Conservation (phyloP, 2,113 vertebrate species). For the Esox niger region DNA sequence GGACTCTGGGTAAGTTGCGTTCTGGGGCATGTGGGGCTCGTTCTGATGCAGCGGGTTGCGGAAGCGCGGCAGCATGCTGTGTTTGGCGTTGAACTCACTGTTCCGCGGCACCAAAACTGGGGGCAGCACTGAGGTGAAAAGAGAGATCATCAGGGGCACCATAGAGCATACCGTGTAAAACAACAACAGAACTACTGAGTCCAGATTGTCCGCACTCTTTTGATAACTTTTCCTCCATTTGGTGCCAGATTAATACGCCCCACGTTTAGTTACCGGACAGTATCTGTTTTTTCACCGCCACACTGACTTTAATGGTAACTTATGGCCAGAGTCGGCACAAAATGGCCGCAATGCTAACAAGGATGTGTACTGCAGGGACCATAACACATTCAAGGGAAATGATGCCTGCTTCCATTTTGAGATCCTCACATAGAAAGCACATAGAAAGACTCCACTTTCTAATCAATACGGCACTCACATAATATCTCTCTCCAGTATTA, state of each 20-base stretch:
- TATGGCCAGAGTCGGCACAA: neutral
- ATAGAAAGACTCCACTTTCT: neutral
- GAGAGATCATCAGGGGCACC: neutral
- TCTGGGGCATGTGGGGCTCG: constrained; percentile 96
- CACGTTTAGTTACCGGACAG: too few species aligned
- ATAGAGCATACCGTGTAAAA: too few species aligned
- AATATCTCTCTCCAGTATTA: neutral
- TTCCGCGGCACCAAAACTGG: constrained; percentile 97
- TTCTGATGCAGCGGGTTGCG: constrained; percentile 91
- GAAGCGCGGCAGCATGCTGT: constrained; percentile 95
- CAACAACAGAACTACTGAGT: too few species aligned
- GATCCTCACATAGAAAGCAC: neutral
- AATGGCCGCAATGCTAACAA: neutral
- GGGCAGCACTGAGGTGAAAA: constrained; percentile 81
- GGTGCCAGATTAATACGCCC: neutral
- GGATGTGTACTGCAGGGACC: too few species aligned
- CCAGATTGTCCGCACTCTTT: too few species aligned
- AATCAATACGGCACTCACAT: constrained; percentile 2
- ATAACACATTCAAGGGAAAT: neutral
- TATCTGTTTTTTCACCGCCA: too few species aligned
- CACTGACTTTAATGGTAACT: too few species aligned
- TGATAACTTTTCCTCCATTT: too few species aligned
- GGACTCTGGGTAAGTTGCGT: constrained; percentile 92
- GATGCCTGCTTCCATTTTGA: neutral
- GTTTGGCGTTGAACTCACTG: constrained; percentile 98